Evolutionary conservation across 64 coral and sea anemone species (phyloP).

Genomic region (Dendrophyllia cribrosa): DNA sequence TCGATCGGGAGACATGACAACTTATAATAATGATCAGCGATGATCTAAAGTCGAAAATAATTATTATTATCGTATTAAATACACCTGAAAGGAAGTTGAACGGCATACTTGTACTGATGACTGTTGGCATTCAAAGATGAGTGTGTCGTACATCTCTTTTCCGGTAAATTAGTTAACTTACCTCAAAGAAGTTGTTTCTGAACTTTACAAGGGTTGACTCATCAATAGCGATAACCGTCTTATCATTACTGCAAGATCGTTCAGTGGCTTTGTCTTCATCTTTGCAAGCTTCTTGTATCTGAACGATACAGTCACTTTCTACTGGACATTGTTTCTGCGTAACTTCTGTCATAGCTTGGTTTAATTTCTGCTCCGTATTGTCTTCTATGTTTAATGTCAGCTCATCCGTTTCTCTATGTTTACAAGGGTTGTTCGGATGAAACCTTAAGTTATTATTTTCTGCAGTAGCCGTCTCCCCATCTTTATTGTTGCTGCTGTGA

Average conservation of each 20-base stretch:
- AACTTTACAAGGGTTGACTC: conserved; percentile 28
- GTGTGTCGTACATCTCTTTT: no score
- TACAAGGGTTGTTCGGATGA: neutral
- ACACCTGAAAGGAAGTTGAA: no score
- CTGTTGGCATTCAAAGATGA: no score
- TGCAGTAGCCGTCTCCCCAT: no score
- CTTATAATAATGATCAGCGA: no score
- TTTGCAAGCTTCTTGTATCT: neutral
- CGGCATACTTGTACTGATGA: no score
- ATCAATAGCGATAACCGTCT: neutral
- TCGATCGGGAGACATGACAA: no score
- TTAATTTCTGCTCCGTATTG: neutral
- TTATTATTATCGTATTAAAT: no score
- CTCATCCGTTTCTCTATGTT: neutral
- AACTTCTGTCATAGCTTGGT: neutral
- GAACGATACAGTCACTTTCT: neutral
- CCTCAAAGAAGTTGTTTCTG: conserved; percentile 62
- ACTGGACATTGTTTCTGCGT: neutral
- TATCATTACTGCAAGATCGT: neutral
- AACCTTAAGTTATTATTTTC: neutral
- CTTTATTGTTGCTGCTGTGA: no score
- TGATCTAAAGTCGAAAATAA: no score
- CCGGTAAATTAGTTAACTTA: neutral
- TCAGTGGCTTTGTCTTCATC: neutral
- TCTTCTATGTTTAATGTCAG: neutral